These are phyloP conservation scores for Pao palembangensis DNA, from an alignment of 2,113 vertebrate species.

Conservation along the genomic window DNA sequence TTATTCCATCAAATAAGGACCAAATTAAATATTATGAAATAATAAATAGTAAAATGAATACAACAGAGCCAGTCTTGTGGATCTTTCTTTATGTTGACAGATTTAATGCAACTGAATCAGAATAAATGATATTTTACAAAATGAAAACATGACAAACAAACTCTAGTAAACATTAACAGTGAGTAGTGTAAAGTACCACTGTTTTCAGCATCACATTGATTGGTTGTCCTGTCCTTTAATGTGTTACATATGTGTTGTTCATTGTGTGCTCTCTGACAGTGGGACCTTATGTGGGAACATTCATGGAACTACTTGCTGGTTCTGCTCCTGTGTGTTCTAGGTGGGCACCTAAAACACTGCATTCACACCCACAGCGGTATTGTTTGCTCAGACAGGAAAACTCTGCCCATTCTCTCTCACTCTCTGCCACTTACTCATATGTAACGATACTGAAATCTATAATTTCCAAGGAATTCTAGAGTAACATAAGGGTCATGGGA, in stretches of 20 bases:
- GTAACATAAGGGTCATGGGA: too few relatives aligned
- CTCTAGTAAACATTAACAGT: neutral
- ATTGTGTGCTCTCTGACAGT: constrained; percentile 45
- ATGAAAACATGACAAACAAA: too few relatives aligned
- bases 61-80: too few relatives aligned
- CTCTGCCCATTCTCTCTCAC: constrained; percentile 25
- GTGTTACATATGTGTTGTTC: constrained; percentile 22
- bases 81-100: too few relatives aligned
- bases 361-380: constrained; percentile 21
- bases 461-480: too few relatives aligned
- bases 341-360: constrained; percentile 18
- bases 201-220: neutral
- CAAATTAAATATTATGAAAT: too few relatives aligned
- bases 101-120: too few relatives aligned
- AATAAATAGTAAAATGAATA: too few relatives aligned
- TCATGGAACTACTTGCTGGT: constrained; percentile 17
- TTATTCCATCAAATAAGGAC: too few relatives aligned
- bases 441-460: too few relatives aligned
- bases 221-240: constrained; percentile 13
- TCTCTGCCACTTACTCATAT: too few relatives aligned
- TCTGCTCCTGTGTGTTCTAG: constrained; percentile 60
- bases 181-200: neutral
- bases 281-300: constrained; percentile 35
- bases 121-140: too few relatives aligned
- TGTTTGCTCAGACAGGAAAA: constrained; percentile 46